A percentile compares a stretch with the other conserved stretches of the same genome.
phyloP scores from a whole-genome alignment of 2,888 invertebrate species.

The Cremastinae sp. region DNA sequence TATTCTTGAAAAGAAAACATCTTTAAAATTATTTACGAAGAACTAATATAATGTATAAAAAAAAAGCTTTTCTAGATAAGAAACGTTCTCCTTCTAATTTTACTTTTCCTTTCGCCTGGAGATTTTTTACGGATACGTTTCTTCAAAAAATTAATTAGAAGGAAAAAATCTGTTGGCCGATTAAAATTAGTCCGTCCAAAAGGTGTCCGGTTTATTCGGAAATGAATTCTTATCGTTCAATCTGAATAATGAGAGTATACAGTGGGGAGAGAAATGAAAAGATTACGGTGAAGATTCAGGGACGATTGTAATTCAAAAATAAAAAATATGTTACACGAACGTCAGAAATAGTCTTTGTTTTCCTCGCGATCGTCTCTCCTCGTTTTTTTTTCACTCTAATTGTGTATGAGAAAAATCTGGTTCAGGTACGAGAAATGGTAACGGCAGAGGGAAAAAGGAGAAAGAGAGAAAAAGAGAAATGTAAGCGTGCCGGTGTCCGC shows the following conservation, averaged over 20 bases:
- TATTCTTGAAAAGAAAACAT: too few relatives aligned
- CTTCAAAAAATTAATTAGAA: too few relatives aligned
- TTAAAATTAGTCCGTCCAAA: too few relatives aligned
- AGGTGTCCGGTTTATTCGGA: too few relatives aligned
- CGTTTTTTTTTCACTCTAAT: conserved; percentile 32
- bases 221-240: background rate
- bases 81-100: too few relatives aligned
- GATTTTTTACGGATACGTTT: too few relatives aligned
- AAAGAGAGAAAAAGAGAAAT: conserved; percentile 9
- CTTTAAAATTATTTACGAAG: too few relatives aligned
- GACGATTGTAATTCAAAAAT: background rate
- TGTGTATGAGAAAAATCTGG: conserved; percentile 40
- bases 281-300: background rate
- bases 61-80: too few relatives aligned
- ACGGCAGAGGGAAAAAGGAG: background rate
- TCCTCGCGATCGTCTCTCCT: conserved; percentile 2
- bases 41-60: too few relatives aligned
- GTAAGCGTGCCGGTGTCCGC: conserved; percentile 15
- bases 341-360: too few relatives aligned
- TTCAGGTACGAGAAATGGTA: conserved; percentile 6
- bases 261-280: background rate
- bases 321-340: conserved; percentile 6
- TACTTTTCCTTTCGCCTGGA: too few relatives aligned
- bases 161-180: too few relatives aligned
- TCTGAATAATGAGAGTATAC: background rate